Percentiles rank a stretch among this genome's conserved stretches.
Evolutionary conservation across 1,140 invertebrate species (phyloP).

Genomic region (Muscidifurax raptorellus): DNA sequence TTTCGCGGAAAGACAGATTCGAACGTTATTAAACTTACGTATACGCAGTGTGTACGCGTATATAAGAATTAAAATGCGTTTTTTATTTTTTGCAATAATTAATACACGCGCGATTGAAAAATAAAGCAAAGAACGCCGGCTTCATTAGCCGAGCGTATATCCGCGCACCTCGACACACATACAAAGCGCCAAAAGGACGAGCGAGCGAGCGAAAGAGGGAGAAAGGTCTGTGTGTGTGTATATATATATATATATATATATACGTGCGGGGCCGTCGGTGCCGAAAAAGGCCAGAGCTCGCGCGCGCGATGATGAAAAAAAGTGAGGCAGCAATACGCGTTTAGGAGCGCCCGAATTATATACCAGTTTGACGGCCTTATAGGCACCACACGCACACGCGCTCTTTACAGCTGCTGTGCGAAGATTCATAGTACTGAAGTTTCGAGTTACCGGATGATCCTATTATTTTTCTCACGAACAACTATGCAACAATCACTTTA

Average conservation of each 20-base stretch:
- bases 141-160: conserved; percentile 21
- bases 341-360: conserved; percentile 62
- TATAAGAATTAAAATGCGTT: background rate
- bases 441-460: too few relatives aligned
- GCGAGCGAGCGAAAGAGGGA: background rate
- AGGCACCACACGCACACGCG: conserved; percentile 39
- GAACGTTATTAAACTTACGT: background rate
- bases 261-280: background rate
- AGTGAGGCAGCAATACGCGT: conserved; percentile 27
- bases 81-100: background rate
- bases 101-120: background rate
- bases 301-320: conserved; percentile 27
- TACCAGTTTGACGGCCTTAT: conserved; percentile 68
- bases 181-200: background rate
- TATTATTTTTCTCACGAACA: background rate
- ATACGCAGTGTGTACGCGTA: too few relatives aligned
- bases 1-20: background rate
- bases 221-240: background rate
- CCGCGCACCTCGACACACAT: background rate
- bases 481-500: too few relatives aligned
- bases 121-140: background rate
- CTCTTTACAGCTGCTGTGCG: background rate
- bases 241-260: too few relatives aligned
- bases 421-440: too few relatives aligned
- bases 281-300: conserved; percentile 46